Evolutionary conservation across 2,797 vertebrate species (phyloP).

Genomic region (Sebastolobus altivelis): DNA sequence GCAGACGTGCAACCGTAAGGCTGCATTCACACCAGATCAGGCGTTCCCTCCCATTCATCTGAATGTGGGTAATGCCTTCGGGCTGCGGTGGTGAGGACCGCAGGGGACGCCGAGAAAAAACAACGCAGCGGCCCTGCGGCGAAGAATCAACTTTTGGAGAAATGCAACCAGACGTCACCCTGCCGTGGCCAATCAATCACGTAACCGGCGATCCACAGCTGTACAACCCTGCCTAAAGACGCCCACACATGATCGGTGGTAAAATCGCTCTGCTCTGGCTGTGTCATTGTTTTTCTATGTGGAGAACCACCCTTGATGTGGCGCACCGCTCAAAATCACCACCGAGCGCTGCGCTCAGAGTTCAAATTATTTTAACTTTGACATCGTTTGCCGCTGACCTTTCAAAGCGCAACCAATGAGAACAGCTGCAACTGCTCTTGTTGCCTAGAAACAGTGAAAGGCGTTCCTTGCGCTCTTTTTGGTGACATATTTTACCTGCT

Average conservation of each 20-base stretch:
- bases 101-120: not conserved
- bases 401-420: not conserved
- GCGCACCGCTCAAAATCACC: not conserved
- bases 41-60: not conserved
- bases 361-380: not conserved
- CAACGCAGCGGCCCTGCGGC: not conserved
- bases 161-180: not conserved
- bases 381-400: not conserved
- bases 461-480: not conserved
- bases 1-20: constrained; percentile 1
- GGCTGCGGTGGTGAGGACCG: not conserved
- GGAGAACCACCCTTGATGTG: not conserved
- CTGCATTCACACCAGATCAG: not conserved
- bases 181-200: not conserved
- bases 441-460: not conserved
- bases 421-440: not conserved
- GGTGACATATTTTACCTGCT: not conserved
- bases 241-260: not conserved
- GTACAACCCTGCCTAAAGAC: not conserved
- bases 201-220: not conserved
- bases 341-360: not conserved
- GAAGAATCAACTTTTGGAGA: not conserved
- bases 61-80: not conserved
- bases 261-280: not conserved
- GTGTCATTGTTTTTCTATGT: too few relatives aligned